A percentile compares a stretch with the other conserved stretches of the same genome.
Conservation (phyloP, 2,888 invertebrate genomes). For the Cheilosia urbana region DNA sequence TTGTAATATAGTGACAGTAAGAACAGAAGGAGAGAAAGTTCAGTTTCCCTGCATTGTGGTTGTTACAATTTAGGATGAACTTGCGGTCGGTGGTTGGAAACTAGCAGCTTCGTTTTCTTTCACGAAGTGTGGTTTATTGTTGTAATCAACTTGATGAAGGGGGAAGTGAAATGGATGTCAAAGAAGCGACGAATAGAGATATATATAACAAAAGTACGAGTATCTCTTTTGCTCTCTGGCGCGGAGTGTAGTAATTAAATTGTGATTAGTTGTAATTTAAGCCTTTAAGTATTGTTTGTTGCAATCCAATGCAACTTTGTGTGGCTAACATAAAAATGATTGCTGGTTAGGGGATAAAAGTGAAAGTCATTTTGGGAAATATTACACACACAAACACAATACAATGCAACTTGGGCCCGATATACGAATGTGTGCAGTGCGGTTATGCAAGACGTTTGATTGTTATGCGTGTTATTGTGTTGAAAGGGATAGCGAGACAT, state of each 20-base stretch:
- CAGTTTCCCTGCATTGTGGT: constrained; percentile 11
- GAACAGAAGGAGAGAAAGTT: constrained; percentile 21
- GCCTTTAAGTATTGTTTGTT: constrained; percentile 40
- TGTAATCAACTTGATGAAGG: constrained; percentile 45
- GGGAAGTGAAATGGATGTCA: constrained; percentile 21
- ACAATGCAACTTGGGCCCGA: constrained; percentile 34
- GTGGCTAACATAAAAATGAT: constrained; percentile 10
- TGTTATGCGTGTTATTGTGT: constrained; percentile 4
- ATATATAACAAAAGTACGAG: not conserved
- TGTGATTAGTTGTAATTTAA: constrained; percentile 54
- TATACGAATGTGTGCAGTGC: not conserved
- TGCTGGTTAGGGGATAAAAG: constrained; percentile 31
- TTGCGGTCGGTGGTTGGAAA: constrained; percentile 10
- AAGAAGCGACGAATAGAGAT: constrained; percentile 10
- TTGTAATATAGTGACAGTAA: constrained; percentile 17
- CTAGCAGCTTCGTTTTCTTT: constrained; percentile 31
- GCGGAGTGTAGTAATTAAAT: constrained; percentile 48
- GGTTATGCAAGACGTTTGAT: constrained; percentile 10
- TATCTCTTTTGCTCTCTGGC: not conserved
- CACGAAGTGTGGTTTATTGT: constrained; percentile 54
- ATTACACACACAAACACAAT: not conserved
- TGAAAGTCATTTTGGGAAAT: constrained; percentile 51
- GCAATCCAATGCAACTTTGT: constrained; percentile 47
- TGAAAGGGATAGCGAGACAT: not conserved
- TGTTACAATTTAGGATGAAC: constrained; percentile 6